A percentile compares a stretch with the other conserved stretches of the same genome.
These are phyloP conservation scores for Aplodontia rufa DNA, from an alignment of 2,113 vertebrate species.

Conservation along the genomic window DNA sequence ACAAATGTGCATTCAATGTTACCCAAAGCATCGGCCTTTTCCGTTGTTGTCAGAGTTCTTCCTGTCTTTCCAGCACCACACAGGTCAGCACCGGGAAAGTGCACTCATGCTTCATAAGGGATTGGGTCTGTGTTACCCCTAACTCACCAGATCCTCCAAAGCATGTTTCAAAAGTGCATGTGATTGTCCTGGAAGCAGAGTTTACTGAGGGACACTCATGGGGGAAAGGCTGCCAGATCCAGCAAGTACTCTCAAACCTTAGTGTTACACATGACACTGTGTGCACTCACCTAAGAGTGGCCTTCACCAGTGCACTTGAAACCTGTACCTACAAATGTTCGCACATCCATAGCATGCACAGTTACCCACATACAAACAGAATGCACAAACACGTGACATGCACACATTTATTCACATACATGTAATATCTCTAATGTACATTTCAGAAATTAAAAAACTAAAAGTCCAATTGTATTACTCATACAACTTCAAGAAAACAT, in stretches of 20 bases:
- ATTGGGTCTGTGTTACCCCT: not conserved
- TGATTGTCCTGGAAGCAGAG: not conserved
- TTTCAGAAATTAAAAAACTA: not conserved
- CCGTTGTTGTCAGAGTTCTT: not conserved
- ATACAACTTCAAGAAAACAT: not conserved
- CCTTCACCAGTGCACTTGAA: not conserved
- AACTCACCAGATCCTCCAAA: not conserved
- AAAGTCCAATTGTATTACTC: not conserved
- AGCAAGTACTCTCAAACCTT: not conserved
- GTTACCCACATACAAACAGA: not conserved
- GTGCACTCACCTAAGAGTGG: not conserved
- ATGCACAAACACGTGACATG: not conserved
- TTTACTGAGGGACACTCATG: no score
- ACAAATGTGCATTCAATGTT: not conserved
- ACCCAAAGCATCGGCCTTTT: not conserved
- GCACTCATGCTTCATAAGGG: not conserved
- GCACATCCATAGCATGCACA: not conserved
- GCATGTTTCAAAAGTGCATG: not conserved
- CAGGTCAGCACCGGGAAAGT: not conserved
- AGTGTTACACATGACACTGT: fast-evolving
- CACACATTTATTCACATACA: not conserved
- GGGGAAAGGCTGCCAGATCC: not conserved
- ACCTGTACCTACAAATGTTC: not conserved
- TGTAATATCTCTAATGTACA: not conserved
- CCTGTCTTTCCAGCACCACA: not conserved